Evolutionary conservation across 2,888 invertebrate genomes (phyloP).

Genomic region (Tridacna crocea): DNA sequence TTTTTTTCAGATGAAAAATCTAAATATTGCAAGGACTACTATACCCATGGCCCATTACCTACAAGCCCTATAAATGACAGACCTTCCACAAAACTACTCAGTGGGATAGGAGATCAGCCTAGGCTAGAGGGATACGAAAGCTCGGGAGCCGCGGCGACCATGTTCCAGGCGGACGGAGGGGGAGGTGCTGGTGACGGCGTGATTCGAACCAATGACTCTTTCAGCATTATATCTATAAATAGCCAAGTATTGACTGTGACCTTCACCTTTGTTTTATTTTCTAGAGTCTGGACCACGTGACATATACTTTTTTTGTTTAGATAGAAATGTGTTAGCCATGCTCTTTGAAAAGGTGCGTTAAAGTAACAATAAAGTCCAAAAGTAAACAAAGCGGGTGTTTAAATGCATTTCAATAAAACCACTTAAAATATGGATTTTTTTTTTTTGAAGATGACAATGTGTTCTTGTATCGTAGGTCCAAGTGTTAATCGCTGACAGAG

Average conservation of each 20-base stretch:
- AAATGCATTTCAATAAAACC: too few species aligned
- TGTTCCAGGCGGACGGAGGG: constrained; percentile 29
- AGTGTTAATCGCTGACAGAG: too few species aligned
- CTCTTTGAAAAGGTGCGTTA: too few species aligned
- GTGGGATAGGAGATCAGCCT: not conserved
- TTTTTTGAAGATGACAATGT: too few species aligned
- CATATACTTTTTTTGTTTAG: not conserved
- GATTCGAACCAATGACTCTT: constrained; percentile 21
- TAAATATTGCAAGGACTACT: constrained; percentile 44
- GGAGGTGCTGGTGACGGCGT: constrained; percentile 7
- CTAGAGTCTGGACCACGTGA: constrained; percentile 20
- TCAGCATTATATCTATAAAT: constrained; percentile 27
- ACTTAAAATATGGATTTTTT: too few species aligned
- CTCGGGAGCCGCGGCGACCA: constrained; percentile 17
- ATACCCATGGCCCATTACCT: not conserved
- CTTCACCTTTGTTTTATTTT: constrained; percentile 23
- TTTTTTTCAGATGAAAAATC: constrained; percentile 54
- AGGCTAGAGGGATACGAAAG: constrained; percentile 21
- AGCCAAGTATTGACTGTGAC: constrained; percentile 20
- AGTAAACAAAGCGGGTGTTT: too few species aligned
- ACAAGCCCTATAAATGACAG: constrained; percentile 8
- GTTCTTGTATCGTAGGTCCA: too few species aligned
- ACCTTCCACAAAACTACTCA: not conserved
- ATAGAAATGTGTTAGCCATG: not conserved
- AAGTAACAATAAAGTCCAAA: too few species aligned